Conservation (phyloP, 2,797 vertebrate genomes). For the Adrianichthys oophorus region DNA sequence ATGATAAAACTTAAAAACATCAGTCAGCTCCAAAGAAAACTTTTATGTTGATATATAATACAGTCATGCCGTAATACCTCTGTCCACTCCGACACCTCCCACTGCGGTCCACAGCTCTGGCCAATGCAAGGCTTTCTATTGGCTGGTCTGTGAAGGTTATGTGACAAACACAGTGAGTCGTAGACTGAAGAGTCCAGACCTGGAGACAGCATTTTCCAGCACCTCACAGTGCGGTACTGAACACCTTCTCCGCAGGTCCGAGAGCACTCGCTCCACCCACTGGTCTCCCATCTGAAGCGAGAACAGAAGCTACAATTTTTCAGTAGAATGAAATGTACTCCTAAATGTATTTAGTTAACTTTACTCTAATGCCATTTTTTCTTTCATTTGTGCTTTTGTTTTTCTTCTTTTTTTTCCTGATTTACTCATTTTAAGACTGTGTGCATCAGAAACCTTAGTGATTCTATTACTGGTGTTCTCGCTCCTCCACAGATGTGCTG, state of each 20-base stretch:
- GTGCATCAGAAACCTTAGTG: too few relatives aligned
- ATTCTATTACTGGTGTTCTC: too few relatives aligned
- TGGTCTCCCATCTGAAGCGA: conserved; percentile 87
- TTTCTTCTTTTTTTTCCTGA: too few relatives aligned
- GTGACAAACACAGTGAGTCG: conserved; percentile 82
- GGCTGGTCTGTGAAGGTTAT: conserved; percentile 83
- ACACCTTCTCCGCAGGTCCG: conserved; percentile 84
- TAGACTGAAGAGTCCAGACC: conserved; percentile 91
- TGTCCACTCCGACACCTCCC: conserved; percentile 86
- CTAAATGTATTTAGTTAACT: not conserved
- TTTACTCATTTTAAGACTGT: too few relatives aligned
- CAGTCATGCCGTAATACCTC: conserved; percentile 71
- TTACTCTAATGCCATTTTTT: not conserved
- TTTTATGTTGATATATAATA: too few relatives aligned
- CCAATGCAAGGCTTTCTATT: conserved; percentile 85
- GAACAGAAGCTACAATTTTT: not conserved
- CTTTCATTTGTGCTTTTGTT: too few relatives aligned
- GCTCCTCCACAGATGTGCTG: too few relatives aligned
- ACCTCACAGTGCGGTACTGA: conserved; percentile 87
- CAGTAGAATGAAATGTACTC: fast-evolving
- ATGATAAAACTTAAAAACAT: too few relatives aligned
- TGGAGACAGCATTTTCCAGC: conserved; percentile 90
- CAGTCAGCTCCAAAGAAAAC: too few relatives aligned
- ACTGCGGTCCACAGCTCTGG: conserved; percentile 89
- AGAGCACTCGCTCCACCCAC: conserved; percentile 87